Percentiles rank a stretch among this genome's conserved stretches.
These are phyloP conservation scores for Clarias batrachus DNA, from an alignment of 2,113 vertebrate species.

Conservation along the genomic window DNA sequence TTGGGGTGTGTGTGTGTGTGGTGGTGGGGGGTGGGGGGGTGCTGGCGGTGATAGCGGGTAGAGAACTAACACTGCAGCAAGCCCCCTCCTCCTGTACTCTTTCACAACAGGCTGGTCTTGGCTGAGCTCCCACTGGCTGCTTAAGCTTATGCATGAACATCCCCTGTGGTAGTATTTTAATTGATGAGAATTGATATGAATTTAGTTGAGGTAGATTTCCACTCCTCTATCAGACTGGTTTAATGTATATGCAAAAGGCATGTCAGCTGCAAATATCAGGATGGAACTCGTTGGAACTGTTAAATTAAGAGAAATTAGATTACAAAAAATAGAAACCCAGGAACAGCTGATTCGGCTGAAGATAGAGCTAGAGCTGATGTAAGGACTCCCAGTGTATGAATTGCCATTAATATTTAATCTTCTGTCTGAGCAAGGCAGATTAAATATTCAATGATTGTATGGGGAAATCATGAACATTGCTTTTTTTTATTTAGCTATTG, in stretches of 20 bases:
- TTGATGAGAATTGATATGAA: constrained; percentile 26
- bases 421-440: constrained; percentile 62
- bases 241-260: neutral
- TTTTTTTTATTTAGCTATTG: constrained; percentile 55
- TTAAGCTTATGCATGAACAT: constrained; percentile 48
- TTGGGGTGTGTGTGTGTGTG: neutral
- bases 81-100: constrained; percentile 26
- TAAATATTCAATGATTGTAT: constrained; percentile 59
- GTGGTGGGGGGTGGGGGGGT: neutral
- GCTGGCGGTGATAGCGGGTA: neutral
- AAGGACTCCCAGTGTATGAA: constrained; percentile 50
- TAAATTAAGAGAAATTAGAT: neutral
- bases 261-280: neutral
- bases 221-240: neutral
- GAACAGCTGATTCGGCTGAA: neutral
- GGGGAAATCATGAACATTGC: constrained; percentile 52
- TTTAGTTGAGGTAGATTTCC: constrained; percentile 19
- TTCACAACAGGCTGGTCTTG: constrained; percentile 7
- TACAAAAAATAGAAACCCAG: neutral
- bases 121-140: constrained; percentile 40
- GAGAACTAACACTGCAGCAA: constrained; percentile 9
- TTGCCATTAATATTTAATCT: constrained; percentile 67
- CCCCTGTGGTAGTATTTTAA: constrained; percentile 39
- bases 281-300: neutral
- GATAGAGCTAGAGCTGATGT: neutral